Base-by-base conservation (phyloP, 2,888 invertebrate species). In the Anodontia alba region DNA sequence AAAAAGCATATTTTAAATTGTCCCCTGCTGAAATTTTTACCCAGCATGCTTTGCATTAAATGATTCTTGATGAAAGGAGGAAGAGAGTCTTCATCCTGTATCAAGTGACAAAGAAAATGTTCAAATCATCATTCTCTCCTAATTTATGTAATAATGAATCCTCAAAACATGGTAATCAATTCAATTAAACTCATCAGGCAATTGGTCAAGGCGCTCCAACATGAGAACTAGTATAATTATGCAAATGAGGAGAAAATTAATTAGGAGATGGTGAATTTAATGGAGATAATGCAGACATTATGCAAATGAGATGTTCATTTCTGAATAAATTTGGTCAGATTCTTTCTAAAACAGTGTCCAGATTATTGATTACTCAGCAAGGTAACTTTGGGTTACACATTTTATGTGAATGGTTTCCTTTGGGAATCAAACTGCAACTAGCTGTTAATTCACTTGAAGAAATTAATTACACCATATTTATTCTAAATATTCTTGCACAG, bases 211-310 rank as follows among this genome's bases (percentile, higher is more conserved):
- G 62, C 29, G 23, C 33, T 62, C 33, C 33, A 23, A 20, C 62
- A 33, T 26, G 54, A 54, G 54, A 26, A 26, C 20, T 7, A 23
- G 33, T 20, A 17, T 62, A 29, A 62, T 31, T 62, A 62, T 62
- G 62, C 62, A 62, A 62, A 62, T 62, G 5, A 62, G 62, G 33
- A 20, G 33, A 33, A 2, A 62, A 62, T 62, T 62, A 62, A 62
- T 62, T 62, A 33, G 62, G 62, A 33, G 62, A 10, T 62, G 62
- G 33, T 62, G 62, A 62, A 62, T 62, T 62, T 62, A 62, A 62
- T 33, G 33, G 33, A 17, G 62, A 62, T 62, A 62, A 62, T 20
- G n/a, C 33, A 62, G 62, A 62, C 33, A 62, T 62, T 62, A 62
- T 62, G 62, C 62, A 62, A 62, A 62, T 62, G 31, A 33, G 62